These are phyloP conservation scores for Champsocephalus gunnari DNA, from an alignment of 2,797 vertebrate species.

Conservation along the genomic window DNA sequence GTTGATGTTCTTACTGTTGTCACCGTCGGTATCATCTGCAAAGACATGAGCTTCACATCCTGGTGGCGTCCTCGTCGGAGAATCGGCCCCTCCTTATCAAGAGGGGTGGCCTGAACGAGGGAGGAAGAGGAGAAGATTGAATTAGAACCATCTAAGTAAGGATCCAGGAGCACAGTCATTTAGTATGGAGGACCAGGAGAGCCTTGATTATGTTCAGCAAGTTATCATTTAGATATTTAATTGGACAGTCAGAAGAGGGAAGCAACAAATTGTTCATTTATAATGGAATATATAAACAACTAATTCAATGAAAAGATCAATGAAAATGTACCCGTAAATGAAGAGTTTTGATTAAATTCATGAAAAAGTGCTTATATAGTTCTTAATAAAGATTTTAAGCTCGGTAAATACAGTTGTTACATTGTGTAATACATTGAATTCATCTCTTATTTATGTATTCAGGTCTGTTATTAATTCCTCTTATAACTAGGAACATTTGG, in stretches of 20 bases:
- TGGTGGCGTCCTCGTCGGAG: conserved; percentile 99
- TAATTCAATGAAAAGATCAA: background rate
- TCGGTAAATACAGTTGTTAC: background rate
- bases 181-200: conserved; percentile 41
- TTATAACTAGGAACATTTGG: background rate
- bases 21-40: conserved; percentile 89
- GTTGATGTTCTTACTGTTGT: conserved; percentile 86
- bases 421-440: background rate
- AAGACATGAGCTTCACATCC: conserved; percentile 93
- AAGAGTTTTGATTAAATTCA: background rate
- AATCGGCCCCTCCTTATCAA: conserved; percentile 99
- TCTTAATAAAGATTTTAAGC: background rate
- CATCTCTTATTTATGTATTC: background rate
- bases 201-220: background rate
- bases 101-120: conserved; percentile 94
- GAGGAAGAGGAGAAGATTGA: background rate
- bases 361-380: background rate
- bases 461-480: conserved; percentile 9
- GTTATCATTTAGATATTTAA: background rate
- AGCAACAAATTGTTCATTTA: background rate
- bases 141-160: conserved; percentile 5
- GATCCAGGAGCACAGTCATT: background rate
- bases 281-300: background rate
- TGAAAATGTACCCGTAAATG: background rate
- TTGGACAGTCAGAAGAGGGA: conserved; percentile 18